Base-by-base conservation (phyloP, 2,797 vertebrate genomes). In the Gambusia yucatana region DNA sequence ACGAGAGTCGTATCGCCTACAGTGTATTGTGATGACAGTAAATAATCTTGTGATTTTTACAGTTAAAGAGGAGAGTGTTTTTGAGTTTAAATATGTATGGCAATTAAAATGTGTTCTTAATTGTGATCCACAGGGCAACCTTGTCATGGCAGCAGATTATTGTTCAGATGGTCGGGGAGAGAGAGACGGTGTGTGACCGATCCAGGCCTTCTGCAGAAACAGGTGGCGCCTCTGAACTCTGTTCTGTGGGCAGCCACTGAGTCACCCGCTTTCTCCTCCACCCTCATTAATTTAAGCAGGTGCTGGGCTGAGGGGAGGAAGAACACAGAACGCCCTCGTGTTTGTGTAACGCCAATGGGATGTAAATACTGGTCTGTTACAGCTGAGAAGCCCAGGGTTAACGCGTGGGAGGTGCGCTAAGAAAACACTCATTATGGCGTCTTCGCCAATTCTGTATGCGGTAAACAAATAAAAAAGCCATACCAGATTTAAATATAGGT, bases 221-320 rank as follows among this genome's bases (percentile, higher is more conserved):
- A 90, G 85, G 86, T 91, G 89, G 80, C 76, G 83, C 80, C 79
- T 47, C 39, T 86, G 83, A 84, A 83, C 87, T 76, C 9, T 79
- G 77, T 36, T 82, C 75, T 44, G 77, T 59, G 74, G 77, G 71
- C 69, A 75, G 77, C 78, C 41, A 79, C 50, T 83, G 87, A 91
- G 76, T 90, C 80, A 85, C 76, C 80, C 57, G 25, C 77, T 77
- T 74, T 77, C 81, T 89, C 88, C 33, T 86, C 70, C 4, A 16
- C 63, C 78, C 65, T 83, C 81, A 75, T 86, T 82, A 77, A 87
- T 90, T 85, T 83, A 84, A 81, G 84, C 70, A 73, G 65, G 73
- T 82, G 81, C 70, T 77, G 73, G 22, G 11, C 0, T 28, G 77
- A 67, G 67, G 55, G n/a, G 55, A 57, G 71, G 36, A 82, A 69